A percentile compares a stretch with the other conserved stretches of the same genome.
Evolutionary conservation across 2,797 vertebrate species (phyloP).

Genomic region (Anomalospiza imberbis): DNA sequence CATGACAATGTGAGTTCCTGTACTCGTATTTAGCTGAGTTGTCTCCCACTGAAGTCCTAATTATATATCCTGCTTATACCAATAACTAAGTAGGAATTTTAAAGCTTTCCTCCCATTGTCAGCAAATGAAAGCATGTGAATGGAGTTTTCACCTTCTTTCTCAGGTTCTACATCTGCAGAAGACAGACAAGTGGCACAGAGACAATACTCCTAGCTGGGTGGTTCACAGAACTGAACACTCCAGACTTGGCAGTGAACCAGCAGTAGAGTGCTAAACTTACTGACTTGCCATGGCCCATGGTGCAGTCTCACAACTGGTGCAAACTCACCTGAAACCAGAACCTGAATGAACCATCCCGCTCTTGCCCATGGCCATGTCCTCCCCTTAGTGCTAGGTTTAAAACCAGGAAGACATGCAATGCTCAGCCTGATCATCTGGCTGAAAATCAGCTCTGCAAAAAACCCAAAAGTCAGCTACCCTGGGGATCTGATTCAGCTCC

Average conservation of each 20-base stretch:
- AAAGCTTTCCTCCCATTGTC: not conserved
- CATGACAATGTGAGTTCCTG: not conserved
- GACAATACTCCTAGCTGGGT: not conserved
- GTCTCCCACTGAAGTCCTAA: not conserved
- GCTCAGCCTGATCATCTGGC: not conserved
- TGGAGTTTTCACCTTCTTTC: not conserved
- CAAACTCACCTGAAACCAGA: not conserved
- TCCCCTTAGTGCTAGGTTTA: not conserved
- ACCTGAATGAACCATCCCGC: not conserved
- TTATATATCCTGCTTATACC: not conserved
- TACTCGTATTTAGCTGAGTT: not conserved
- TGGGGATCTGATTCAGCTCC: not conserved
- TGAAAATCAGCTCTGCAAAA: not conserved
- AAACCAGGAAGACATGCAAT: not conserved
- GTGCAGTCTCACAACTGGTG: not conserved
- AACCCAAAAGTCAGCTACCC: not conserved
- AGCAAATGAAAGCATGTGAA: not conserved
- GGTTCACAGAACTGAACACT: not conserved
- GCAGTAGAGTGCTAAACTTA: not conserved
- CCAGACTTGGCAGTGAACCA: not conserved
- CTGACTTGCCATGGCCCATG: not conserved
- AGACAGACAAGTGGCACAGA: not conserved
- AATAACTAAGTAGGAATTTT: not conserved
- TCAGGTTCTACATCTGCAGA: not conserved
- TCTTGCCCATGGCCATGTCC: not conserved